Evolutionary conservation across 2,888 invertebrate genomes (phyloP), one percentile per base, ranked within the genome.

Genomic region (Pemphredon lugubris): DNA sequence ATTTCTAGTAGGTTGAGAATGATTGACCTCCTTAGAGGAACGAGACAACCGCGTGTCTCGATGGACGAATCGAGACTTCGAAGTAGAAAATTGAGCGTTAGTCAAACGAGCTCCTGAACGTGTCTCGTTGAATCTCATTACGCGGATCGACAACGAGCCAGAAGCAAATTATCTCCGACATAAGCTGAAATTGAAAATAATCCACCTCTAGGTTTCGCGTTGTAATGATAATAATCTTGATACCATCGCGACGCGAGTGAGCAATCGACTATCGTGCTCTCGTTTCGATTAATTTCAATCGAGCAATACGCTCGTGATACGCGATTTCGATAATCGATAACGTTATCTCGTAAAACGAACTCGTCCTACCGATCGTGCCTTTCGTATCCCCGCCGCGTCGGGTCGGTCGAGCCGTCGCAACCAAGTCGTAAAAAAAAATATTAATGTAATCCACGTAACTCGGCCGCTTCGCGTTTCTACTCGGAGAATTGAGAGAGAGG

Each of bases 371-470:
- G 32, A 58, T 48, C 58, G 48, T 58, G 0, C 44, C n/a, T 48
- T 34, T 13, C 55, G 54, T 65, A 20, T 68, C 23, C 45, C 48
- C n/a, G n/a, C n/a, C n/a, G n/a, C n/a, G n/a, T n/a, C n/a, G n/a
- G 53, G 65, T 69, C 37, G 6, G 21, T 1, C 14, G 7, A 20
- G 26, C 39, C 23, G 37, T 42, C 30, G 39, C 42, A 34, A n/a
- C 39, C 9, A 11, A 9, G 2, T 21, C 26, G 53, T 69, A 65
- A 65, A 69, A 65, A 65, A 69, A n/a, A n/a, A n/a, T n/a, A 65
- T 65, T 65, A 53, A 53, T 32, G 14, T 34, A 21, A 32, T 20
- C 21, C 34, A 11, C 30, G 42, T 42, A 5, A 13, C 54, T 1
- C 40, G 26, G 2, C 11, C 6, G 34, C 34, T 34, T 7, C n/a